Evolutionary conservation across 2,888 invertebrate genomes (phyloP), one percentile per base, ranked within the genome.

Genomic region (Axea sp.): DNA sequence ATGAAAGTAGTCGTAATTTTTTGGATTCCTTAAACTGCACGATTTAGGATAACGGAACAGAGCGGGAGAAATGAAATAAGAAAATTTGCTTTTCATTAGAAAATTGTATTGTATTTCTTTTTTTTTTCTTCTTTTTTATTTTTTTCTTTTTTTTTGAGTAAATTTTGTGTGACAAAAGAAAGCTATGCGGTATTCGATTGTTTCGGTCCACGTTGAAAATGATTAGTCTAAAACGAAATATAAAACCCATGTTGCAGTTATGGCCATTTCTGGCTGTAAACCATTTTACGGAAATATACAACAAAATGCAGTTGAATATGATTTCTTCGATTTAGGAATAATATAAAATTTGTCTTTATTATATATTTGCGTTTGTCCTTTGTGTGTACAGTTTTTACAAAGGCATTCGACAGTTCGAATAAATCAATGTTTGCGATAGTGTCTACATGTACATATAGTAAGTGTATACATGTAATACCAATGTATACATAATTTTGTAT

Each of bases 331-430:
- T 76, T 83, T 81, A 80, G 77, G 80, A 83, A 82, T 81, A 81
- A 82, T 84, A 84, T 81, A 84, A 85, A 84, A 84, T 79, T 77
- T 82, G 79, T 83, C 81, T 83, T 83, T 82, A 72, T 77, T 80
- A 79, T 76, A 79, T 77, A 77, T 79, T 83, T 76, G 78, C 64
- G 74, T 57, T 69, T 64, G 31, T 67, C 57, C 33, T 73, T 59
- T 53, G 77, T 81, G 82, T 83, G 79, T 83, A 83, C 83, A 83
- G 77, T 80, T 83, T 82, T 81, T 83, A 83, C 82, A 83, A 82
- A 82, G 78, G 82, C 81, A 80, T 82, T 78, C 74, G 81, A 80
- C 80, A 80, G 75, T 77, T 80, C 80, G 81, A 82, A 82, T 78
- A 81, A 81, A 83, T 64, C 67, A 73, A 59, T 60, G 51, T 22